Evolutionary conservation across 1,140 invertebrate genomes (phyloP).

Genomic region (Cydia fagiglandana): DNA sequence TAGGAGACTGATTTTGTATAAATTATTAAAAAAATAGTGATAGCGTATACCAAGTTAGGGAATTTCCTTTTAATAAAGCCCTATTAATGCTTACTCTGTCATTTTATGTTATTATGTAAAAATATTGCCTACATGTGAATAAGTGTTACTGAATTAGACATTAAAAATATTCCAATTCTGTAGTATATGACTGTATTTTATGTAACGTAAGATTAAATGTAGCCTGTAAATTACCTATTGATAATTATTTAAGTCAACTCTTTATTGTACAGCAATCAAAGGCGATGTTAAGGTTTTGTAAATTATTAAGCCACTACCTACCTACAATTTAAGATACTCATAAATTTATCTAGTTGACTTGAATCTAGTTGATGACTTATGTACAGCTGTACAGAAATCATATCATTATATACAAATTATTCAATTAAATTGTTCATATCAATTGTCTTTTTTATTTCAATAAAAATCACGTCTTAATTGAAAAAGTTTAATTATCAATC

Average conservation of each 20-base stretch:
- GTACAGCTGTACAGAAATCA: constrained; percentile 78
- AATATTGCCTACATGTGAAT: constrained; percentile 42
- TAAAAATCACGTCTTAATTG: constrained; percentile 13
- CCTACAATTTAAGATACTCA: constrained; percentile 69
- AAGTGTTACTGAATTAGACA: constrained; percentile 41
- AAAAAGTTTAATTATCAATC: background rate
- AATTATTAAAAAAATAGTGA: constrained; percentile 56
- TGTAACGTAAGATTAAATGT: constrained; percentile 60
- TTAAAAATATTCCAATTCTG: constrained; percentile 65
- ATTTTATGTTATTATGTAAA: constrained; percentile 47
- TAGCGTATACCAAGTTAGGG: constrained; percentile 63
- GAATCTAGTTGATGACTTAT: constrained; percentile 72
- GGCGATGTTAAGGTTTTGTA: constrained; percentile 64
- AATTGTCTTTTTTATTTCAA: constrained; percentile 48
- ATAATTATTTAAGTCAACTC: constrained; percentile 57
- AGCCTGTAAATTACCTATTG: constrained; percentile 36
- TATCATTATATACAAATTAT: constrained; percentile 78
- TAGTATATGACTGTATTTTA: constrained; percentile 68
- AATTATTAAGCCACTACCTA: constrained; percentile 71
- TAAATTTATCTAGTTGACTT: constrained; percentile 73
- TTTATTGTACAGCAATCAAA: constrained; percentile 70
- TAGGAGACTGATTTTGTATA: constrained; percentile 78
- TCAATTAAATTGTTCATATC: constrained; percentile 78
- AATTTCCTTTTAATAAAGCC: constrained; percentile 50
- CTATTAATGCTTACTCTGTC: constrained; percentile 49